Conservation (phyloP, 2,113 vertebrate genomes). For the Oryzias melastigma region DNA sequence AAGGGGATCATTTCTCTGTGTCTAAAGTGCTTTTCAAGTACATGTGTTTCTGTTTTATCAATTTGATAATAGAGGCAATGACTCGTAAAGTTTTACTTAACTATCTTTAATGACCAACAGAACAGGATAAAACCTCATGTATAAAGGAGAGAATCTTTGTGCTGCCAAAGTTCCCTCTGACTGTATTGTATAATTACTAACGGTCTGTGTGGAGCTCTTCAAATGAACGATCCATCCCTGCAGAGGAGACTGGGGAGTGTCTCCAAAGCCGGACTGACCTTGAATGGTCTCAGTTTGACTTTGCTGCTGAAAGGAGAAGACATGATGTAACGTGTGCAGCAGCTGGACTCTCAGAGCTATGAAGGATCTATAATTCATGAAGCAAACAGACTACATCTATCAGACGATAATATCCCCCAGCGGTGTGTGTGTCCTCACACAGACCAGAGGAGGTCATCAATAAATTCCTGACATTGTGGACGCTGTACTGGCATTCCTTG, state of each 20-base stretch:
- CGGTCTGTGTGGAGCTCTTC: constrained; percentile 8
- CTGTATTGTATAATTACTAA: constrained; percentile 7
- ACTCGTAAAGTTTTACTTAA: too few species aligned
- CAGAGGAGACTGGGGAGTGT: constrained; percentile 80
- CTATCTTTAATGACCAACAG: too few species aligned
- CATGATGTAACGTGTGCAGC: constrained; percentile 41
- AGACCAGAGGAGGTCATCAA: constrained; percentile 57
- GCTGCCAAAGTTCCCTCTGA: too few species aligned
- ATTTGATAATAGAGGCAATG: too few species aligned
- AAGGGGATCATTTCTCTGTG: constrained; percentile 36
- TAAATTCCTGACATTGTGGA: constrained; percentile 79
- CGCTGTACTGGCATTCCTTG: constrained; percentile 83
- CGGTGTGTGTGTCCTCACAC: constrained; percentile 22
- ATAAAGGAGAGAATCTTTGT: neutral
- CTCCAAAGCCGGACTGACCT: constrained; percentile 83
- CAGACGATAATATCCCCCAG: constrained; percentile 53
- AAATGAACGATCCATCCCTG: constrained; percentile 51
- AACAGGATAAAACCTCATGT: too few species aligned
- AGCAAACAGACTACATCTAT: constrained; percentile 52
- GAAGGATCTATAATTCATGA: constrained; percentile 66
- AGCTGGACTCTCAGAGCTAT: constrained; percentile 30
- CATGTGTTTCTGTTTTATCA: neutral
- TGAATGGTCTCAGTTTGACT: constrained; percentile 67
- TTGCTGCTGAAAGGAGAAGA: constrained; percentile 41
- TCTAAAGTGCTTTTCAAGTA: constrained; percentile 22